Evolutionary conservation across 2,888 invertebrate genomes (phyloP).

Genomic region (Erpobdella octoculata): DNA sequence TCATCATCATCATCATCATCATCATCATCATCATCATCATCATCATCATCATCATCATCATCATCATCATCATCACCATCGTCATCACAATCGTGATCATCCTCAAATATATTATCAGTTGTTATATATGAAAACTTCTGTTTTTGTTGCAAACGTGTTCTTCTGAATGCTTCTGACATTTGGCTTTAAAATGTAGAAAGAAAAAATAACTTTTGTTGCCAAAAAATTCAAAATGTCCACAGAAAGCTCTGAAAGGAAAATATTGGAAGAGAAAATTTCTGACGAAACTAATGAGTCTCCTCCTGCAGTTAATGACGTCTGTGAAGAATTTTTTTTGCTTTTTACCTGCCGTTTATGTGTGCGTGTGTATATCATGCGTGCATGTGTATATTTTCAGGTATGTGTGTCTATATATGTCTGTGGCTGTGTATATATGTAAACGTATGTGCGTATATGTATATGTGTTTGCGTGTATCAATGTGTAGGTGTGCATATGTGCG

Average conservation of each 20-base stretch:
- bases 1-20: background rate
- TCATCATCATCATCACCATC: background rate
- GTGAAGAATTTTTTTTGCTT: no score
- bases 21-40: background rate
- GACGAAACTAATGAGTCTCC: no score
- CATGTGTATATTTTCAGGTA: background rate
- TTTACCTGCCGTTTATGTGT: background rate
- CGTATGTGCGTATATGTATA: background rate
- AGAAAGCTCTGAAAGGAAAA: no score
- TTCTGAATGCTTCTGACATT: no score
- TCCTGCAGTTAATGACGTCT: no score
- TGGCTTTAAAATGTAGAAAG: no score
- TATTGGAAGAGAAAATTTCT: no score
- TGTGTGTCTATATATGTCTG: background rate
- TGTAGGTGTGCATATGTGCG: background rate
- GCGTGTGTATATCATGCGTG: background rate
- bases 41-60: background rate
- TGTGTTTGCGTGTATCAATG: background rate
- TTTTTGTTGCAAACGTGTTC: no score
- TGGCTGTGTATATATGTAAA: background rate
- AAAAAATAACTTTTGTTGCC: no score
- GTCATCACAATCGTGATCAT: background rate
- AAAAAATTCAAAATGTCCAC: no score
- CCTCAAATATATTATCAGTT: constrained; percentile 62
- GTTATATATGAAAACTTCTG: no score